Evolutionary conservation across 2,797 vertebrate genomes (phyloP).

Genomic region (Euphonia xanthogaster): DNA sequence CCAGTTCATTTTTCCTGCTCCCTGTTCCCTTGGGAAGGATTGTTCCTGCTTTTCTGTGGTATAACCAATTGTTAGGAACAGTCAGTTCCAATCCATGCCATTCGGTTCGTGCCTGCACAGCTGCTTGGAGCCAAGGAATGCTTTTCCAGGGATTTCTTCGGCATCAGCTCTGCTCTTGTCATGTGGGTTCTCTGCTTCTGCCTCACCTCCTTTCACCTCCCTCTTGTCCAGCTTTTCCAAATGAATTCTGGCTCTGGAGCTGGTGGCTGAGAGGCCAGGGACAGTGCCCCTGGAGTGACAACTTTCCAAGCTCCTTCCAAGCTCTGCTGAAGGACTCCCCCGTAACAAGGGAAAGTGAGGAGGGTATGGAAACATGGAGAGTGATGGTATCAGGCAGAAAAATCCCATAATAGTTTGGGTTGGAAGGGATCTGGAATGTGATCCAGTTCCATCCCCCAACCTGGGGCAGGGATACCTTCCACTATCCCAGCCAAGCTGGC

Average conservation of each 20-base stretch:
- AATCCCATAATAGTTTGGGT: neutral
- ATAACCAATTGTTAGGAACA: neutral
- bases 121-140: neutral
- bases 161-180: neutral
- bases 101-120: neutral
- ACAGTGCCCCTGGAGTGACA: neutral
- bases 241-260: neutral
- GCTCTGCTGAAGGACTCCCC: neutral
- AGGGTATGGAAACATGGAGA: neutral
- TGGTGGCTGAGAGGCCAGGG: neutral
- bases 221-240: neutral
- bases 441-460: neutral
- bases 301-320: neutral
- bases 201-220: neutral
- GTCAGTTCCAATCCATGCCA: neutral
- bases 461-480: too few relatives aligned
- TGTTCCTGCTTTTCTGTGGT: neutral
- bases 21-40: accelerated
- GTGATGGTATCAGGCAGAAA: neutral
- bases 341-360: accelerated
- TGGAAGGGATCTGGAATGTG: neutral
- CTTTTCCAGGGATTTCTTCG: neutral
- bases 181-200: neutral
- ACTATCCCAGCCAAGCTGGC: accelerated
- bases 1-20: neutral